Evolutionary conservation across 2,888 invertebrate genomes (phyloP).

Genomic region (Tinea trinotella): DNA sequence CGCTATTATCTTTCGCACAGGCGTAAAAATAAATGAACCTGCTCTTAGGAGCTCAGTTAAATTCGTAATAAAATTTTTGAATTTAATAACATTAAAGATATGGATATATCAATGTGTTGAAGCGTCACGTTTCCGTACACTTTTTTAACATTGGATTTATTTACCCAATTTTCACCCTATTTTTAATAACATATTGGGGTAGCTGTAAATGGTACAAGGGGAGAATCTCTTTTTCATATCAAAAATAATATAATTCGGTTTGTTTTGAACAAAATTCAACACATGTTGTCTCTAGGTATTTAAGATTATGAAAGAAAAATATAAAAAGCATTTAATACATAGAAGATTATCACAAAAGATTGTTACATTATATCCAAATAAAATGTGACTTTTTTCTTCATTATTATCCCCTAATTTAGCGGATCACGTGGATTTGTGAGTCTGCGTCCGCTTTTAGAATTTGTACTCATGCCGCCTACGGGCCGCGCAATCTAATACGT

Average conservation of each 20-base stretch:
- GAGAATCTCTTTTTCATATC: slow-evolving; percentile 15
- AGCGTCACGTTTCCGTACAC: neutral
- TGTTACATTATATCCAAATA: neutral
- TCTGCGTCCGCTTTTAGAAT: slow-evolving; percentile 50
- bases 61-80: too few relatives aligned
- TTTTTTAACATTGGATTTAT: neutral
- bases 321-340: too few relatives aligned
- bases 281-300: too few relatives aligned
- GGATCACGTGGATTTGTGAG: slow-evolving; percentile 33
- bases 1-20: slow-evolving; percentile 21
- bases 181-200: slow-evolving; percentile 16
- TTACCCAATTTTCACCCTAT: neutral
- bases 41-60: slow-evolving; percentile 8
- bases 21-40: slow-evolving; percentile 30
- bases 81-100: too few relatives aligned
- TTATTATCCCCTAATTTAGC: slow-evolving; percentile 32
- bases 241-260: too few relatives aligned
- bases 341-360: neutral
- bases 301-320: too few relatives aligned
- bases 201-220: slow-evolving; percentile 7
- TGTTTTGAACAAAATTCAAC: too few relatives aligned
- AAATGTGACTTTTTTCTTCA: slow-evolving; percentile 23
- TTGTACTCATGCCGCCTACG: slow-evolving; percentile 33
- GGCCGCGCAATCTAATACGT: slow-evolving; percentile 59
- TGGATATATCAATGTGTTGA: neutral